Base-by-base conservation (phyloP, 2,888 invertebrate genomes). In the Rotaria magnacalcarata region DNA sequence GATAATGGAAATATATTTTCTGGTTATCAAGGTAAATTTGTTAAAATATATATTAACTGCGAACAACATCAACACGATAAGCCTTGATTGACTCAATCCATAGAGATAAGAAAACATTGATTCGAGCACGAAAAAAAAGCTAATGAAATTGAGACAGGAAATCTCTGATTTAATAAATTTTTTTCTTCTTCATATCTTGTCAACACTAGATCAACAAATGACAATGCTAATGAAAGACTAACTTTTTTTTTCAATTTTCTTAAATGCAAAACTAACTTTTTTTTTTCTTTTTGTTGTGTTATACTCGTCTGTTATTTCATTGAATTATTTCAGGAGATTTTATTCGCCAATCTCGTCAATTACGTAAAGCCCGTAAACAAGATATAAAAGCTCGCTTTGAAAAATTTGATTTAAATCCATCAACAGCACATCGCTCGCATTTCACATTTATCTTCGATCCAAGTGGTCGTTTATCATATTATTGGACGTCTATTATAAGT, bases 401-500 rank as follows among this genome's bases (percentile, higher is more conserved):
- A 80, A 80, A 80, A 80, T 80, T 80, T n/a, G 47, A 80, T 24
- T 43, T 47, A 24, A 47, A 47, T 80, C 24, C 80, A n/a, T 10
- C 47, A 14, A 47, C 24, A 80, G 47, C 80, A 80, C 47, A 21
- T 47, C 47, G 24, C 47, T 8, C 87, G 88, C 90, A 89, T 87
- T 90, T 90, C 90, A 96, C 96, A 86, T 96, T 97, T 92, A 96
- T 98, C 88, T 98, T 98, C 92, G 98, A 98, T 93, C 98, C 98
- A 47, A 96, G 97, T 89, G 97, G 97, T 88, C 94, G 97, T 85
- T 93, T 97, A 74, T 90, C 90, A 67, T 91, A 91, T 88, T 91
- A 91, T 91, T 91, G 91, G 91, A 90, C 80, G 47, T 80, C 80
- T 24, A 80, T 80, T 24, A 85, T 87, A 11, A 85, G 75, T 50